A percentile compares a stretch with the other conserved stretches of the same genome.
Conservation (phyloP, 2,888 invertebrate species). For the Cartodere bifasciata region DNA sequence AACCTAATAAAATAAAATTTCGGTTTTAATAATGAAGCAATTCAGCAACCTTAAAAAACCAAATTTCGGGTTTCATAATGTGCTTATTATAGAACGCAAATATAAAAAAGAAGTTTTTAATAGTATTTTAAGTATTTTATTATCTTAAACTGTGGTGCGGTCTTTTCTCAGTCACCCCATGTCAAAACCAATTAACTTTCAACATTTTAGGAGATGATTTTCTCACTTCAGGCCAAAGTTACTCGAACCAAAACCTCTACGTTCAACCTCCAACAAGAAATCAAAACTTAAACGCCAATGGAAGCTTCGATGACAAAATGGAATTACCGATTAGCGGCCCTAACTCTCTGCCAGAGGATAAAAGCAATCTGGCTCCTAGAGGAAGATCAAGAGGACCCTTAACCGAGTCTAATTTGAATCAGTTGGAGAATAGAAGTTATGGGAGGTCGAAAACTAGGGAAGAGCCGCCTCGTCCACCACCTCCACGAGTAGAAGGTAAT, state of each 20-base stretch:
- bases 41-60: too few relatives aligned
- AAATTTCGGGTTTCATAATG: too few relatives aligned
- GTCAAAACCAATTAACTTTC: too few relatives aligned
- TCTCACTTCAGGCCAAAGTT: conserved; percentile 40
- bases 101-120: not conserved
- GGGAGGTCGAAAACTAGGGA: conserved; percentile 32
- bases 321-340: conserved; percentile 26
- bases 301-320: conserved; percentile 28
- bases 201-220: conserved; percentile 34
- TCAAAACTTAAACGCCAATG: conserved; percentile 32
- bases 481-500: conserved; percentile 69
- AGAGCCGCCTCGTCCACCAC: conserved; percentile 74
- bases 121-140: not conserved
- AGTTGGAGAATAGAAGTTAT: conserved; percentile 42
- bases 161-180: too few relatives aligned
- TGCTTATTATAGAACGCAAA: too few relatives aligned
- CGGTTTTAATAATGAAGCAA: too few relatives aligned
- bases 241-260: conserved; percentile 83
- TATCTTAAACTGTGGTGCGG: too few relatives aligned
- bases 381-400: conserved; percentile 50
- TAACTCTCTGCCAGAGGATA: conserved; percentile 41
- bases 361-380: conserved; percentile 55
- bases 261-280: conserved; percentile 77
- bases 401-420: conserved; percentile 47
- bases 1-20: too few relatives aligned